Base-by-base conservation (phyloP, 2,888 invertebrate species). In the Sussaba pulchella region DNA sequence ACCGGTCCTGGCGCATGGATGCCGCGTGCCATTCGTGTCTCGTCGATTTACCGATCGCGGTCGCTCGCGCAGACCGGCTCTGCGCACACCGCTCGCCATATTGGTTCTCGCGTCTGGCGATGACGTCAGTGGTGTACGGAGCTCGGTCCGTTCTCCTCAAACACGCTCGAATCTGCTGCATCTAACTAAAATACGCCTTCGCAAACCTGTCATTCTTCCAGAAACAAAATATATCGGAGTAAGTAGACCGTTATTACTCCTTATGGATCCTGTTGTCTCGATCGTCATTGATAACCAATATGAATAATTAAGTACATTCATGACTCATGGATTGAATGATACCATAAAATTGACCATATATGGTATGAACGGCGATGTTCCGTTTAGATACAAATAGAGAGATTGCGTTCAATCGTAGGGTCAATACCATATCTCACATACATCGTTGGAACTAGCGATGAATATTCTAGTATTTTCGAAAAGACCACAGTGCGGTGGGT, bases 41-140 rank as follows among this genome's bases (percentile, higher is more conserved):
- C 86, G 87, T 83, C 85, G 85, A 85, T 87, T 87, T 86, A 82
- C 80, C 85, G 83, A 80, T 81, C 83, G 77, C 31, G 66, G 36
- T 39, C 57, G 45, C 64, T 75, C 69, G 63, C 70, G 59, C 43
- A 59, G 52, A 52, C 36, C 21, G 64, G 19, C 69, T 69, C 67
- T 59, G 70, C 45, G 79, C 72, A 63, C 43, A 54, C 75, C 70
- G 50, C 57, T 66, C 81, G 82, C 83, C 82, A 79, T 83, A 54
- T 81, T 78, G 75, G 79, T 79, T 73, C 81, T 77, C 41, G 79
- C 77, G 45, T 73, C 71, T 70, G 57, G 77, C 73, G 74, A 82
- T 82, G 81, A 81, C 75, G 81, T 81, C 82, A 83, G 45, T 63
- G 81, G 66, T 74, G 87, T 88, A 86, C 85, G 83, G 85, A 85